These are phyloP conservation scores for Pelodytes ibericus DNA, from an alignment of 2,797 vertebrate species.

Conservation along the genomic window DNA sequence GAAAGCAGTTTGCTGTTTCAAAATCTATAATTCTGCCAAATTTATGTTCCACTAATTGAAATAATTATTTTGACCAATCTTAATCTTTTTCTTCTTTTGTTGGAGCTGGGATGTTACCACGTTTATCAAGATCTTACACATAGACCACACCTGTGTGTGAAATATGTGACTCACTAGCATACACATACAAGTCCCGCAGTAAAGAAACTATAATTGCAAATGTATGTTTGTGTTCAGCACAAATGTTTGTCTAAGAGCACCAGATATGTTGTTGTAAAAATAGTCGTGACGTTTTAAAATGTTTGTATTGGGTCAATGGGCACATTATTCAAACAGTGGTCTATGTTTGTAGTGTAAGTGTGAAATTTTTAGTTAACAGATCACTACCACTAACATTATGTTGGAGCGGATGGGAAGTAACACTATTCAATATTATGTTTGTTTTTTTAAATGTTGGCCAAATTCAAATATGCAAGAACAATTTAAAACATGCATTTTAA, in stretches of 20 bases:
- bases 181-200: neutral
- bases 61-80: neutral
- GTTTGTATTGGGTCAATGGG: too few species aligned
- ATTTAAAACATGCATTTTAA: too few species aligned
- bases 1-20: neutral
- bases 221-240: neutral
- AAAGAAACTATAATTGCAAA: neutral
- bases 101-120: constrained; percentile 3
- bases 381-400: too few species aligned
- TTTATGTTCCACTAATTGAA: neutral
- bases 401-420: too few species aligned
- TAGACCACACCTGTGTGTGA: constrained; percentile 18
- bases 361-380: too few species aligned
- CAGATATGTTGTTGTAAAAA: neutral
- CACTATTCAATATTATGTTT: too few species aligned
- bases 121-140: constrained; percentile 6
- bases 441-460: too few species aligned
- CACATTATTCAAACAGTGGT: too few species aligned
- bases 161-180: constrained; percentile 22
- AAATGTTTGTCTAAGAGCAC: neutral
- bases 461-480: too few species aligned
- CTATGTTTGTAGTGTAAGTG: too few species aligned
- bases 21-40: neutral
- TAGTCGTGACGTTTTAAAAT: neutral
- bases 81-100: neutral